Evolutionary conservation across 2,888 invertebrate species (phyloP).

Genomic region (Ochropleura plecta): DNA sequence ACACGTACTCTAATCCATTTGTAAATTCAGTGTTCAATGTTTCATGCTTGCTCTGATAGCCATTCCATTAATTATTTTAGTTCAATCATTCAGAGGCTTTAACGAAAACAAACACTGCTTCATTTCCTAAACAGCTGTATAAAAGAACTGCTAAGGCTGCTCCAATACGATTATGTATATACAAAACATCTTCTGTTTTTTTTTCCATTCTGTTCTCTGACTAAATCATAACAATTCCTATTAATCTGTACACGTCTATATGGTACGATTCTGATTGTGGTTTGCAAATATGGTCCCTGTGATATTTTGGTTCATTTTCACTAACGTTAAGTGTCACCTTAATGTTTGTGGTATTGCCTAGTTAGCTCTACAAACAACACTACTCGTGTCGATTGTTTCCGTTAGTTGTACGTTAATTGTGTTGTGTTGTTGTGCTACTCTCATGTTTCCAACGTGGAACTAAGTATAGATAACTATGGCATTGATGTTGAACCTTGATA

Average conservation of each 20-base stretch:
- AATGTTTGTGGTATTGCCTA: background rate
- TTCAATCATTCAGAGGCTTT: background rate
- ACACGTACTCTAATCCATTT: background rate
- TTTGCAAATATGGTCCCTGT: constrained; percentile 18
- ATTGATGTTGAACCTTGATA: constrained; percentile 16
- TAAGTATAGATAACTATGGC: constrained; percentile 9
- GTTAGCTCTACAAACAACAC: background rate
- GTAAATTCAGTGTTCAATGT: background rate
- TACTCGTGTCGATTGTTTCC: background rate
- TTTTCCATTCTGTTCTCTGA: constrained; percentile 12
- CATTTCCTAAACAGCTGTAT: background rate
- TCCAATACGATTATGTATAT: constrained; percentile 18
- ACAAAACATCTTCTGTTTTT: constrained; percentile 8
- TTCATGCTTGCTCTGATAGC: background rate
- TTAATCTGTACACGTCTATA: constrained; percentile 28
- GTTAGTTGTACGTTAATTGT: background rate
- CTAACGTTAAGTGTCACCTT: background rate
- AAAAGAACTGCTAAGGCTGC: constrained; percentile 10
- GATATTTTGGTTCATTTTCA: background rate
- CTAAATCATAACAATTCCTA: constrained; percentile 36
- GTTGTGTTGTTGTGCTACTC: background rate
- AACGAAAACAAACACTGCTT: constrained; percentile 6
- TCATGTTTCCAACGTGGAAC: constrained; percentile 7
- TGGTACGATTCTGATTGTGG: constrained; percentile 49
- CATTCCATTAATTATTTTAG: constrained; percentile 6